Base-by-base conservation (phyloP, 2,888 invertebrate species). In the Ormia ochracea region DNA sequence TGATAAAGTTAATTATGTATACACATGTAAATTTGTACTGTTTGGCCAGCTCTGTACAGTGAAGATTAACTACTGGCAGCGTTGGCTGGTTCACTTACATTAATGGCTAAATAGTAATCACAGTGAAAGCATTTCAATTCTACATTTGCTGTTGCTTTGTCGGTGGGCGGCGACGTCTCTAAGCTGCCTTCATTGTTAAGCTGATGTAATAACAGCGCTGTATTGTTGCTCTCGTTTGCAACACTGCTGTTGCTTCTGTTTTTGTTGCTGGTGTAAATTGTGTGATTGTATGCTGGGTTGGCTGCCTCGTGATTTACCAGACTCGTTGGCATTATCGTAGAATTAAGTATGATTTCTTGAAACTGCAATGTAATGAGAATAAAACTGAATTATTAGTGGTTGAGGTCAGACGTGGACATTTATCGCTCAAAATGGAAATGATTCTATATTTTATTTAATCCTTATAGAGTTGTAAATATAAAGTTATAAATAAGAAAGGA, bases 91-190 rank as follows among this genome's bases (percentile, higher is more conserved):
- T 10, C 70, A 86, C 88, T 89, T 84, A 89, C 89, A 88, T 89
- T 89, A 77, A 88, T 86, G 52, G 87, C 86, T 83, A 89, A 83
- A 78, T 88, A 88, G 84, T 89, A 89, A 85, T 89, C 89, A 85
- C 86, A 88, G 82, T 83, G 82, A 69, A 69, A 79, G 33, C 66
- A 56, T 48, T 33, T 61, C 6, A 21, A 43, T 41, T 56, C 59
- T 14, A 33, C 38, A 45, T 23, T 50, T 54, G 33, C 43, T 61
- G 52, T 3, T 59, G 56, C 9, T 28, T 63, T 54, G 12, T 54
- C 75, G 78, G 75, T 72, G 82, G 70, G 58, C 45, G 36, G 43
- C 19, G 31, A 12, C 23, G 12, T 12, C 1, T 19, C 41, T 48
- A 28, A 45, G 54, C 33, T 26, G 36, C 36, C 21, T 14, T 50